Evolutionary conservation across 2,113 vertebrate genomes (phyloP).

Genomic region (Leucosticte australis): DNA sequence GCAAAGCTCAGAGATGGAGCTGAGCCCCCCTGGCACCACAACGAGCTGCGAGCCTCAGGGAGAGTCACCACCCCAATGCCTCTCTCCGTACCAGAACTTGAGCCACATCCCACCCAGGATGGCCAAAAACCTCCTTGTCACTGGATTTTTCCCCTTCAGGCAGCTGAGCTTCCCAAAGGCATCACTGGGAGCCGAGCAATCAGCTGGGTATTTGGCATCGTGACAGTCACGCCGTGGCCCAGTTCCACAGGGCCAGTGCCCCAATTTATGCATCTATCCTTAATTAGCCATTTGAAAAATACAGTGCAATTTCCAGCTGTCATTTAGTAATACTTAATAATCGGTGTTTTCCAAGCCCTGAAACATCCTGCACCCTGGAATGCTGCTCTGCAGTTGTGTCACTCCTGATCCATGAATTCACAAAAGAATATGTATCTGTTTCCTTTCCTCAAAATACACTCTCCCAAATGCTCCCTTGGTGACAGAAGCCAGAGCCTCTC

Average conservation of each 20-base stretch:
- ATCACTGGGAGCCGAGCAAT: not conserved
- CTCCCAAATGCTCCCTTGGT: not conserved
- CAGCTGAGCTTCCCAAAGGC: not conserved
- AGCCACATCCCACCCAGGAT: fast-evolving
- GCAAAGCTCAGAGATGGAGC: fast-evolving
- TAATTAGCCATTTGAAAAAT: slow-evolving; percentile 60
- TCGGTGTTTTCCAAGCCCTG: slow-evolving; percentile 59
- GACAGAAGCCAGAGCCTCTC: not conserved
- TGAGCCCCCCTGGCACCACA: fast-evolving
- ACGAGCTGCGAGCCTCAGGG: fast-evolving
- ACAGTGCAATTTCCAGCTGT: slow-evolving; percentile 37
- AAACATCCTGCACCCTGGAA: slow-evolving; percentile 58
- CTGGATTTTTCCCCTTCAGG: not conserved
- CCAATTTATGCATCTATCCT: slow-evolving; percentile 52
- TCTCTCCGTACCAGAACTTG: not conserved
- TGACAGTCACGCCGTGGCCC: not conserved
- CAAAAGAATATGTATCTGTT: not conserved
- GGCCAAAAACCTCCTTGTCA: not conserved
- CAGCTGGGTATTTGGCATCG: not conserved
- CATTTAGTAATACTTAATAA: slow-evolving; percentile 60
- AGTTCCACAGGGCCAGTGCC: slow-evolving; percentile 12
- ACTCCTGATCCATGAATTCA: not conserved
- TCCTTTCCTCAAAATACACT: not conserved
- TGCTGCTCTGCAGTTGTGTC: slow-evolving; percentile 47
- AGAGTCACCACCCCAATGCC: not conserved